These are phyloP conservation scores for Phengaris alcon DNA, from an alignment of 2,888 invertebrate species.

Conservation along the genomic window DNA sequence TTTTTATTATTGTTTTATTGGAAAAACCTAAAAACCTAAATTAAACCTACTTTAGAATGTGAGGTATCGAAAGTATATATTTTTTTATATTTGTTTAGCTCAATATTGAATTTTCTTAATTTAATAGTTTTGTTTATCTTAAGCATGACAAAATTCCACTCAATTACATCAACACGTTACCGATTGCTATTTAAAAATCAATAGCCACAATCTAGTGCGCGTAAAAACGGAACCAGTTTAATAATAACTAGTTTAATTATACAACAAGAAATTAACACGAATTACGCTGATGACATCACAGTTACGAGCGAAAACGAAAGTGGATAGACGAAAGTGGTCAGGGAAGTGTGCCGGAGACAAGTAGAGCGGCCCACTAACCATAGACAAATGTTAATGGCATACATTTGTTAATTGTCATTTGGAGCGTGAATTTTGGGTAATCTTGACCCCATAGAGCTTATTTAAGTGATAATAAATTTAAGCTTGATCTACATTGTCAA, in stretches of 20 bases:
- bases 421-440: slow-evolving; percentile 10
- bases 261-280: slow-evolving; percentile 39
- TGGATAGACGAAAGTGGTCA: slow-evolving; percentile 31
- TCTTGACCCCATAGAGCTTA: not conserved
- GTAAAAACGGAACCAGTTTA: slow-evolving; percentile 26
- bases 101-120: not conserved
- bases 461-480: not conserved
- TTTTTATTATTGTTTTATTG: not conserved
- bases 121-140: not conserved
- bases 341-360: slow-evolving; percentile 28
- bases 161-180: slow-evolving; percentile 10
- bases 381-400: slow-evolving; percentile 18
- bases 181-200: slow-evolving; percentile 22
- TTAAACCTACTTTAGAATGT: no score
- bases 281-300: slow-evolving; percentile 40
- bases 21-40: no score
- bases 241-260: slow-evolving; percentile 39
- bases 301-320: slow-evolving; percentile 35
- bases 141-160: not conserved
- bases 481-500: not conserved
- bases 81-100: not conserved
- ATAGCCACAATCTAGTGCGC: not conserved
- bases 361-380: slow-evolving; percentile 21
- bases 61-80: no score
- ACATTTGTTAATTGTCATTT: slow-evolving; percentile 5